Evolutionary conservation across 2,888 invertebrate species (phyloP).

Genomic region (Drosophila atroscutellata): DNA sequence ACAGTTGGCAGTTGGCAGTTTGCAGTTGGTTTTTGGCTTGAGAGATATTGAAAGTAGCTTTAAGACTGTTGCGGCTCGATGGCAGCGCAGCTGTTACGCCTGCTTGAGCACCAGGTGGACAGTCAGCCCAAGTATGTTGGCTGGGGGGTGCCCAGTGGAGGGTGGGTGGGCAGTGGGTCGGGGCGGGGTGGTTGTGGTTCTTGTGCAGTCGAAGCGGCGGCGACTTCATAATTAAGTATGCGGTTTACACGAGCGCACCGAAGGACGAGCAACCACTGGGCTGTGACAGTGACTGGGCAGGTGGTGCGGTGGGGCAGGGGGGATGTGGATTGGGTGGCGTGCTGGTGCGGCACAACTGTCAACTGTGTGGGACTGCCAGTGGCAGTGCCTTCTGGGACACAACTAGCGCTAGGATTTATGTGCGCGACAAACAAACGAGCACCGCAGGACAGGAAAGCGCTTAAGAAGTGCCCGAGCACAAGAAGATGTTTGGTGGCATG

Average conservation of each 20-base stretch:
- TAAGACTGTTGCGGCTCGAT: slow-evolving; percentile 51
- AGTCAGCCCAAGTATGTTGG: neutral
- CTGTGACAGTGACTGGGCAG: slow-evolving; percentile 54
- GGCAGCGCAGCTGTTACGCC: slow-evolving; percentile 64
- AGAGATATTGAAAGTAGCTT: slow-evolving; percentile 76
- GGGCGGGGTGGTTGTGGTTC: neutral
- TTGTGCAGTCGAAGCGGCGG: slow-evolving; percentile 27
- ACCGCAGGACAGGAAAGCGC: slow-evolving; percentile 83
- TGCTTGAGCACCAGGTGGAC: slow-evolving; percentile 48
- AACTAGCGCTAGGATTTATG: slow-evolving; percentile 81
- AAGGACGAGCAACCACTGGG: slow-evolving; percentile 51
- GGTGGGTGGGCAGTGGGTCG: neutral
- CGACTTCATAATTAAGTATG: slow-evolving; percentile 80
- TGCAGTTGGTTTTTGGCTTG: slow-evolving; percentile 4
- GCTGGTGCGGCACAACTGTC: slow-evolving; percentile 61
- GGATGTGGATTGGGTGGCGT: slow-evolving; percentile 1
- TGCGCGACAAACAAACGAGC: slow-evolving; percentile 83
- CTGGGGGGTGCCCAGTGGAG: neutral
- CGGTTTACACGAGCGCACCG: slow-evolving; percentile 64
- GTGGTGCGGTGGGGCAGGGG: slow-evolving; percentile 16
- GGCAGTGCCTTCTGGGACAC: slow-evolving; percentile 83
- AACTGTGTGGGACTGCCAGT: slow-evolving; percentile 71
- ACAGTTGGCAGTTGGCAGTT: slow-evolving; percentile 5
- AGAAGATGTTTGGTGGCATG: neutral
- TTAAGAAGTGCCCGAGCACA: slow-evolving; percentile 67